A percentile compares a stretch with the other conserved stretches of the same genome.
Conservation (phyloP, 2,888 invertebrate genomes). For the Junonia oenone region DNA sequence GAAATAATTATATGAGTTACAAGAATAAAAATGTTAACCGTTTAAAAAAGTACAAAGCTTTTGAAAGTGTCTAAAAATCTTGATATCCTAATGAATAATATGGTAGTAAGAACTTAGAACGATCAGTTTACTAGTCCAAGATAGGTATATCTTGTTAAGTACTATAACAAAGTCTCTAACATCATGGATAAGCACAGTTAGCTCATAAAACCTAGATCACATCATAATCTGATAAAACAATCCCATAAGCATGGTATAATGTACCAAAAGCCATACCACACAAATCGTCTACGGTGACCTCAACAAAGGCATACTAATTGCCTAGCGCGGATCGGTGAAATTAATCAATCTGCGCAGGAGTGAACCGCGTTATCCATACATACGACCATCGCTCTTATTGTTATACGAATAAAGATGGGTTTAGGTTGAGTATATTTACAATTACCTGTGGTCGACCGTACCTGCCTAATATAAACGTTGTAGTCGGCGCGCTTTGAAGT, state of each 20-base stretch:
- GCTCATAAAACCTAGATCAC: background rate
- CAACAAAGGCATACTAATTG: conserved; percentile 72
- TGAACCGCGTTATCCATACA: conserved; percentile 17
- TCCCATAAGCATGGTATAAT: conserved; percentile 7
- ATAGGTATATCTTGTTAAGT: no score
- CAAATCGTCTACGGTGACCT: conserved; percentile 33
- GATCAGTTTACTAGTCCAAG: no score
- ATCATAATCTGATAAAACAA: background rate
- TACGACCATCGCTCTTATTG: conserved; percentile 2
- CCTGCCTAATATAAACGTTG: conserved; percentile 76
- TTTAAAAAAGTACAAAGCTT: background rate
- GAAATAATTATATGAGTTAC: conserved; percentile 18
- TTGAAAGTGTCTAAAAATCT: no score
- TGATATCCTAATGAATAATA: no score
- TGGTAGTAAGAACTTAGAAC: no score
- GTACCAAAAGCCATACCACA: conserved; percentile 34
- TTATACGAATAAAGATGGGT: background rate
- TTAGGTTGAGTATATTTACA: background rate
- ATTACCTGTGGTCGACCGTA: conserved; percentile 35
- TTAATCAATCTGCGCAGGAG: conserved; percentile 63
- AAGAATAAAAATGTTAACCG: conserved; percentile 9
- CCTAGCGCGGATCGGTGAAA: conserved; percentile 64
- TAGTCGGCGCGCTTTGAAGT: conserved; percentile 67
- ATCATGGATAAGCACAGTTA: background rate
- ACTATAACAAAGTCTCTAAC: background rate